Base-by-base conservation (phyloP, 2,113 vertebrate species). In the Myxocyprinus asiaticus region DNA sequence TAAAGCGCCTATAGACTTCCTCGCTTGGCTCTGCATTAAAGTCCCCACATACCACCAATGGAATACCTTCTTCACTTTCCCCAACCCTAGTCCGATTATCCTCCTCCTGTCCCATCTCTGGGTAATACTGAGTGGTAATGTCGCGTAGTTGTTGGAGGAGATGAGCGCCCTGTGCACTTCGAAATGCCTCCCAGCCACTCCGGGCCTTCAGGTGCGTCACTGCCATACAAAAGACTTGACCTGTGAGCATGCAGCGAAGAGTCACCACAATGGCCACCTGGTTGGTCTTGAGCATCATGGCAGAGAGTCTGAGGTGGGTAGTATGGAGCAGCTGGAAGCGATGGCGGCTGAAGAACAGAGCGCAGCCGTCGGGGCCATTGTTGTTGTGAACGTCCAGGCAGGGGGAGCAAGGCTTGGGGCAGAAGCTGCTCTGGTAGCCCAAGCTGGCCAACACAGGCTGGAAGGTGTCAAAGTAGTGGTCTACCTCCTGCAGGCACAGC, bases 401-500 rank as follows among this genome's bases (percentile, higher is more conserved):
- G 0, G 97, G 97, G 0, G 97, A 98, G 92, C 94, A 95, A 0
- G 96, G 97, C 82, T 98, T 99, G 0, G 97, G 94, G 81, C 95
- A 93, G 87, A 98, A 99, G 0, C 91, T 96, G 78, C 96, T 91
- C 1, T 94, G 94, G 85, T 98, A 99, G 81, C 97, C 97, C 8
- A 99, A 85, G 14, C 96, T 90, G 80, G 93, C 89, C 78, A 98
- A 93, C 62, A 98, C 88, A 0, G 97, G 97, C 73, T 95, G 93
- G 14, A 99, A 98, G 15, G 97, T 98, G 88, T 99, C 96, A 0
- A 95, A 96, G 85, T 96, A 99, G 89, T 98, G 97, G 88, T 99
- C 97, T 1, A 98, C 97, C 75, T 99, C 97, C 83, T 98, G 96
- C 8, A 98, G 94, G 88, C 97, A 99, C 81, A 99, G 48, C 67